Evolutionary conservation across 2,888 invertebrate species (phyloP).

Genomic region (Odontocerum albicorne): DNA sequence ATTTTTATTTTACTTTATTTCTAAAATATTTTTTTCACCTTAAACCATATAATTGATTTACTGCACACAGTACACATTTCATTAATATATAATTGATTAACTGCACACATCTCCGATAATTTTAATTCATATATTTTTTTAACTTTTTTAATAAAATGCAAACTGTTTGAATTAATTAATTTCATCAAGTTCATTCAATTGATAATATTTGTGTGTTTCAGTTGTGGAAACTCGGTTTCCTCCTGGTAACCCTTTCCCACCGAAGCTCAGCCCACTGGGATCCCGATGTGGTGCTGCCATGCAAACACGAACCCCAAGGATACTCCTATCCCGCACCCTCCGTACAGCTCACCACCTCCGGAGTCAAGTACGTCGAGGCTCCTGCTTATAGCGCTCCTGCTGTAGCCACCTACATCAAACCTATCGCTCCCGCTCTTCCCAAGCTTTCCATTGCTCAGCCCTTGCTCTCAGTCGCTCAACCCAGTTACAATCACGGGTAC

Average conservation of each 20-base stretch:
- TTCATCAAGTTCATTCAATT: too few relatives aligned
- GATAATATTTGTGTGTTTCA: conserved; percentile 7
- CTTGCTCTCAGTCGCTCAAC: conserved; percentile 38
- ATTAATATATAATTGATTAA: too few relatives aligned
- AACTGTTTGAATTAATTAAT: too few relatives aligned
- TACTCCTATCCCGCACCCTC: conserved; percentile 60
- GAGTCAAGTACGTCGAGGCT: conserved; percentile 42
- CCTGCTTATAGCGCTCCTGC: conserved; percentile 40
- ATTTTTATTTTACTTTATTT: too few relatives aligned
- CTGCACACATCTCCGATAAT: too few relatives aligned
- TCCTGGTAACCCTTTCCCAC: conserved; percentile 17
- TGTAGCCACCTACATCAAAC: conserved; percentile 29
- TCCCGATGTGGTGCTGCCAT: conserved; percentile 31
- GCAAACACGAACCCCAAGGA: conserved; percentile 49
- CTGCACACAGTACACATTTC: too few relatives aligned
- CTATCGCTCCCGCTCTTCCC: conserved; percentile 27
- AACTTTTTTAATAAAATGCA: too few relatives aligned
- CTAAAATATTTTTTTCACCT: too few relatives aligned
- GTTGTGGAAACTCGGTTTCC: conserved; percentile 22
- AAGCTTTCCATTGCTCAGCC: conserved; percentile 39
- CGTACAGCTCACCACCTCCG: conserved; percentile 53
- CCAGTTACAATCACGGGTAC: conserved; percentile 57
- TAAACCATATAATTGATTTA: too few relatives aligned
- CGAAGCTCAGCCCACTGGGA: conserved; percentile 30
- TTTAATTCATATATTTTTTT: too few relatives aligned